Evolutionary conservation across 2,797 vertebrate genomes (phyloP).

Genomic region (Microtus californicus): DNA sequence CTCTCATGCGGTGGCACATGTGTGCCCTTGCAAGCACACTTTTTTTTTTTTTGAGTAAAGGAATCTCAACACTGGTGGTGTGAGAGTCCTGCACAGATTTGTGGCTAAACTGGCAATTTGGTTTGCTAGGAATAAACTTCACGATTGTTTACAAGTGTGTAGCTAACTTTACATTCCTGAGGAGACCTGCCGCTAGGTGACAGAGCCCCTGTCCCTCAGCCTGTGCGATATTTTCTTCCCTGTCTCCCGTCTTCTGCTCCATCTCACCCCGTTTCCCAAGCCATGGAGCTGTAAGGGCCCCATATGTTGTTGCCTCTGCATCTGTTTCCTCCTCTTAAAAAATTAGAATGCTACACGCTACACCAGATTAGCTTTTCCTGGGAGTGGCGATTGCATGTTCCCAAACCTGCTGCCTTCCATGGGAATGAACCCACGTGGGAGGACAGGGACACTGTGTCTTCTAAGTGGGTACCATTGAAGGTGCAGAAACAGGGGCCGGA

Average conservation of each 20-base stretch:
- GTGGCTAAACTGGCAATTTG: not conserved
- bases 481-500: not conserved
- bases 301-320: not conserved
- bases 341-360: not conserved
- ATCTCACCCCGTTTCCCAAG: not conserved
- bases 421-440: not conserved
- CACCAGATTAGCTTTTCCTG: not conserved
- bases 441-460: not conserved
- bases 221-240: not conserved
- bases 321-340: conserved; percentile 4
- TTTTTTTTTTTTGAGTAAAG: not conserved
- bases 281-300: not conserved
- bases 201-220: not conserved
- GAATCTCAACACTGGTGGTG: not conserved
- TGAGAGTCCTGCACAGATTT: not conserved
- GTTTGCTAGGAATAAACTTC: not conserved
- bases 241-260: not conserved
- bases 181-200: not conserved
- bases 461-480: not conserved
- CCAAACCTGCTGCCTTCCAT: not conserved
- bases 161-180: not conserved
- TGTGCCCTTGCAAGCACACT: too few relatives aligned
- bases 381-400: not conserved
- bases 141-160: not conserved
- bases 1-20: not conserved